Evolutionary conservation across 2,888 invertebrate genomes (phyloP), one percentile per base, ranked within the genome.

Genomic region (Leucophenga maculata): DNA sequence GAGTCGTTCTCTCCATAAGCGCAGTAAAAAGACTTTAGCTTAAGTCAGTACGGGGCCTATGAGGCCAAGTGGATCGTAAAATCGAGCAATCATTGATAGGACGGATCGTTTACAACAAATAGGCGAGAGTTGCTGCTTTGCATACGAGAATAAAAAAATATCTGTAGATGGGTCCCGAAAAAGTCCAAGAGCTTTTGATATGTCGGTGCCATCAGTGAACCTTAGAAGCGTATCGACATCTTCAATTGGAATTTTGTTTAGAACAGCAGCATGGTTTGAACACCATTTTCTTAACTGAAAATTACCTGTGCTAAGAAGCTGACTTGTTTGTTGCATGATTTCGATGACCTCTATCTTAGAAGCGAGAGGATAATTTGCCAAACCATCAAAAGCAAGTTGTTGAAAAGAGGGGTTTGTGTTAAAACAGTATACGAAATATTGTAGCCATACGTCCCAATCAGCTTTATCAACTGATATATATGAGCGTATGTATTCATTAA

Each of bases 201-300:
- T 60, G 14, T 60, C 18, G n/a, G 31, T 32, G 1, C 60, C 60
- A 60, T 60, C 60, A 18, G 3, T 14, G 16, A 60, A 60, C 11
- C 31, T 60, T 13, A 32, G 11, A 32, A 60, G 39, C 6, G 60
- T 32, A 13, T 46, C 46, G 6, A 6, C 39, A 14, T 46, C 62
- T 46, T 16, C 18, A 6, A 0, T 3, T 13, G 62, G 62, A 11
- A 64, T 20, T 8, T 46, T 14, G 3, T 16, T 8, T 3, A 46
- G 62, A 1, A 20, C 46, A 46, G n/a, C 60, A 32, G 60, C 6
- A n/a, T 39, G 2, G 11, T n/a, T 60, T 4, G 39, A 13, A 16
- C 60, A 60, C 60, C 60, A 60, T 60, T 60, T 60, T 26, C 60
- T 3, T 1, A 60, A 6, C 6, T 39, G 22, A 6, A 32, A 60